Base-by-base conservation (phyloP, 2,113 vertebrate genomes). In the Butastur rufipennis region DNA sequence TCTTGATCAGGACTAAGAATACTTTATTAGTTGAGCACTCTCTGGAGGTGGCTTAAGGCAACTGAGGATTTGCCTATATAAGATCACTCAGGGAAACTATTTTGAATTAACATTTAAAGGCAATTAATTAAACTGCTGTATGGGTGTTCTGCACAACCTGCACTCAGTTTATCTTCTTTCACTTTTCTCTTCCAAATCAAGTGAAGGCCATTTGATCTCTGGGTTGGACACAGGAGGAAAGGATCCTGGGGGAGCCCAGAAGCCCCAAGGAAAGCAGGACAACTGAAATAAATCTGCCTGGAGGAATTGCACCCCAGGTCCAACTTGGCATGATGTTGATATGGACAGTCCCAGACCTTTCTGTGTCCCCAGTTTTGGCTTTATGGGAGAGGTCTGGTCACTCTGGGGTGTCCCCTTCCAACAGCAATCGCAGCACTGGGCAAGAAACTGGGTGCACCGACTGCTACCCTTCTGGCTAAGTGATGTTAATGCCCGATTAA, bases 41-140 rank as follows among this genome's bases (percentile, higher is more conserved):
- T 84, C 43, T 72, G 73, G 40, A 85, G 84, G 91, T 79, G 93
- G 89, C 86, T 96, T 89, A 71, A 81, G 81, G 89, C 90, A 79
- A 72, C 34, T 25, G 75, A 90, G 73, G 81, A 79, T 87, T 89
- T 91, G 91, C 58, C 89, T 87, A 0, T 36, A 5, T 22, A 50
- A 66, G 63, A 92, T 94, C 90, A 87, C 61, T 71, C 78, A 91
- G 61, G 65, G 81, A 95, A 95, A 91, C 61, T 75, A 52, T 50
- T 95, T 45, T 61, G 70, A 81, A 96, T 81, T 89, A 87, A 81
- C 61, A 48, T 89, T 93, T 89, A 81, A 85, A 95, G 40, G 81
- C 81, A 96, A 87, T 93, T 91, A 95, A 84, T 94, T 87, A 91
- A 85, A 66, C 58, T 75, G 36, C 48, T 68, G 47, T 36, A 38